Evolutionary conservation across 2,888 invertebrate genomes (phyloP).

Genomic region (Drosophila hamatofila): DNA sequence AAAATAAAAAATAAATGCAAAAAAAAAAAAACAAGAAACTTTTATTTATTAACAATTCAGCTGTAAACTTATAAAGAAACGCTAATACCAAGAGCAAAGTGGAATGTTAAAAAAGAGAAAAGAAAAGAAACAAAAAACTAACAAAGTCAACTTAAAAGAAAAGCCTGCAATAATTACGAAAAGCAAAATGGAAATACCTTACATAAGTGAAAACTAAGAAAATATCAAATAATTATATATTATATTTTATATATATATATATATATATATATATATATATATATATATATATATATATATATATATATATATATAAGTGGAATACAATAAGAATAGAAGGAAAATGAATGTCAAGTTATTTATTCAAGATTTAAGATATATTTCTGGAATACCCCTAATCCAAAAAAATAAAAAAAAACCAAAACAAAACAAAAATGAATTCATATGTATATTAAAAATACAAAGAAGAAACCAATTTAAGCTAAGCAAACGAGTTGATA

Average conservation of each 20-base stretch:
- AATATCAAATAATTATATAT: constrained; percentile 8
- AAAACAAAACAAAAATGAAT: constrained; percentile 2
- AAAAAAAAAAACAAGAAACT: constrained; percentile 1
- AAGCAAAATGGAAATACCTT: constrained; percentile 71
- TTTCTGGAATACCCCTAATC: too few species aligned
- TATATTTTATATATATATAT: not conserved
- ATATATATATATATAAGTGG: not conserved
- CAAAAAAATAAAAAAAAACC: too few species aligned
- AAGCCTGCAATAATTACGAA: constrained; percentile 59
- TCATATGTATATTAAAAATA: constrained; percentile 24
- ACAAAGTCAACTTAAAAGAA: constrained; percentile 24
- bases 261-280: not conserved
- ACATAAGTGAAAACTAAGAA: constrained; percentile 40
- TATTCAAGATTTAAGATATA: too few species aligned
- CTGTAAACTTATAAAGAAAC: constrained; percentile 34
- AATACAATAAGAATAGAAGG: constrained; percentile 14
- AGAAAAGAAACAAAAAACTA: constrained; percentile 9
- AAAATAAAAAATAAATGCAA: constrained; percentile 32
- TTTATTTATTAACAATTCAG: constrained; percentile 63
- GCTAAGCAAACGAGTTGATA: too few species aligned
- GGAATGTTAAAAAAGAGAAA: constrained; percentile 26
- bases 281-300: not conserved
- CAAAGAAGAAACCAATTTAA: constrained; percentile 1
- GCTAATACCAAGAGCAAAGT: constrained; percentile 41
- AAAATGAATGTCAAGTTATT: too few species aligned